These are phyloP conservation scores for Halictus quadricinctus DNA, from an alignment of 2,888 invertebrate species.

Conservation along the genomic window DNA sequence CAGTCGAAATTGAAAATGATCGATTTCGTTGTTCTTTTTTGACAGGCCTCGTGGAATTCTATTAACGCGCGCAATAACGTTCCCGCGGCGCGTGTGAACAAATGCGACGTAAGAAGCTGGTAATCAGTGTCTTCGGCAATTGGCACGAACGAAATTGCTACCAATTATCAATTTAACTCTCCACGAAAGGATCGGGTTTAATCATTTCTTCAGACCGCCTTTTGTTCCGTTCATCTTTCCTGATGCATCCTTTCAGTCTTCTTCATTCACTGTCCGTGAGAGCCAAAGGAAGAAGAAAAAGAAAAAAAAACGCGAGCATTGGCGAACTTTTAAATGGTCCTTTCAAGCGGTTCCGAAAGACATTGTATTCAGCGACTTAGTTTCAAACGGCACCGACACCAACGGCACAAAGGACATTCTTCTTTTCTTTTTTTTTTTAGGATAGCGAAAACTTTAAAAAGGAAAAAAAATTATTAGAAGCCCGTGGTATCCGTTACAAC, in stretches of 20 bases:
- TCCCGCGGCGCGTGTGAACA: constrained; percentile 52
- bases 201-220: constrained; percentile 58
- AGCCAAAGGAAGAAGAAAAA: neutral
- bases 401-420: no score
- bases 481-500: constrained; percentile 68
- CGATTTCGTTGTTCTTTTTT: neutral
- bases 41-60: neutral
- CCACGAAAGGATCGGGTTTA: constrained; percentile 60
- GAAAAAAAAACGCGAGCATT: neutral
- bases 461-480: constrained; percentile 42
- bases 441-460: neutral
- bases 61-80: neutral
- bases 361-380: no score
- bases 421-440: neutral
- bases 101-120: constrained; percentile 50
- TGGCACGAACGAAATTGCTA: constrained; percentile 68
- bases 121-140: constrained; percentile 67
- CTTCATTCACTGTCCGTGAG: constrained; percentile 35
- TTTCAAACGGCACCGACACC: no score
- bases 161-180: constrained; percentile 70
- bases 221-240: constrained; percentile 55
- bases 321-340: neutral
- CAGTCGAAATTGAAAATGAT: constrained; percentile 2
- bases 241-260: constrained; percentile 52
- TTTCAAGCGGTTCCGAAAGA: neutral